phyloP scores from a whole-genome alignment of 2,797 vertebrate genomes.

The Ibycter americanus region DNA sequence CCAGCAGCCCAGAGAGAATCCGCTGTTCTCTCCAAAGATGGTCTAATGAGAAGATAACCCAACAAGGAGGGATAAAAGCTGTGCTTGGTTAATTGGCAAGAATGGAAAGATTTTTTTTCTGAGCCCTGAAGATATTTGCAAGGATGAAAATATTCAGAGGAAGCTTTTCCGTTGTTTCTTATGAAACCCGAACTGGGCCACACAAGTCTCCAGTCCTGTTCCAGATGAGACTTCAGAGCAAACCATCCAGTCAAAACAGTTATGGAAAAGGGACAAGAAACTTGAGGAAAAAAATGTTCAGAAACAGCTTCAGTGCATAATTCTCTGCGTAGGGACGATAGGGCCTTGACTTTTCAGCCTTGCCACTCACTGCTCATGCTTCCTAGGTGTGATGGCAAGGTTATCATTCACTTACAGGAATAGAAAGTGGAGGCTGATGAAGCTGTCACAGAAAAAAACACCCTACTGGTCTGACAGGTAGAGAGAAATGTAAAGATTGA shows the following conservation, averaged over 20 bases:
- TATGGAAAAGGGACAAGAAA: background rate
- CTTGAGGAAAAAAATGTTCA: background rate
- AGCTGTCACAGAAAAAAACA: background rate
- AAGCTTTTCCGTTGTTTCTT: background rate
- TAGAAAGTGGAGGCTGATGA: slow-evolving; percentile 15
- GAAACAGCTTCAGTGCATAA: background rate
- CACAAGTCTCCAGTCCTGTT: background rate
- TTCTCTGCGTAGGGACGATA: background rate
- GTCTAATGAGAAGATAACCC: slow-evolving; percentile 33
- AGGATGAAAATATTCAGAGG: background rate
- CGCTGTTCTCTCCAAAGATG: background rate
- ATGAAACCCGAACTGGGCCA: background rate
- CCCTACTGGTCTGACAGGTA: background rate
- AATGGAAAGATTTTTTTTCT: background rate
- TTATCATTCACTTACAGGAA: background rate
- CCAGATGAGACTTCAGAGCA: background rate
- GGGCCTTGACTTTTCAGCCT: background rate
- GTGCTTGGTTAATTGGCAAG: slow-evolving; percentile 7
- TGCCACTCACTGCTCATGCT: background rate
- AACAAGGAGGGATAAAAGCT: slow-evolving; percentile 21
- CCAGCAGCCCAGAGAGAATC: slow-evolving; percentile 28
- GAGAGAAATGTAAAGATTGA: background rate
- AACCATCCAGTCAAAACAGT: background rate
- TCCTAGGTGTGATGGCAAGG: background rate
- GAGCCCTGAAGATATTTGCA: background rate